Evolutionary conservation across 2,113 vertebrate genomes (phyloP).

Genomic region (Scomber scombrus): DNA sequence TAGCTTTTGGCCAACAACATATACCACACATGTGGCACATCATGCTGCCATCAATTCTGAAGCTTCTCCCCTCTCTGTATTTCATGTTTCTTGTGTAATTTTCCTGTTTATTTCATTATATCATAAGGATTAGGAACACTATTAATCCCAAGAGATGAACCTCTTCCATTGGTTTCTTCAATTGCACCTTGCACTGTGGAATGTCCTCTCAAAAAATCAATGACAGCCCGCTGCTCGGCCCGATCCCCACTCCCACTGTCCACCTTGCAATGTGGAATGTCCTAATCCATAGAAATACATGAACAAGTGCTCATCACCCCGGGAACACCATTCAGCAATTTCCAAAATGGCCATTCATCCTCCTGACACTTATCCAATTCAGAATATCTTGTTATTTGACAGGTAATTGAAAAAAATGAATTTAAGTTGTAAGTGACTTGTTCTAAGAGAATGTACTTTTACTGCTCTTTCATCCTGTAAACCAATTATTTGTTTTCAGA

Average conservation of each 20-base stretch:
- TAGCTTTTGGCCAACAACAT: conserved; percentile 27
- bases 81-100: conserved; percentile 4
- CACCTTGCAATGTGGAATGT: conserved; percentile 80
- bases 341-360: conserved; percentile 30
- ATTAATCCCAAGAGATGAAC: conserved; percentile 41
- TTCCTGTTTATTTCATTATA: conserved; percentile 17
- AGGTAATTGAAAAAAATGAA: conserved; percentile 4
- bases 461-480: conserved; percentile 24
- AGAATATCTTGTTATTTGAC: conserved; percentile 16
- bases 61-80: not conserved
- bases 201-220: conserved; percentile 72
- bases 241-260: conserved; percentile 60
- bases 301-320: conserved; percentile 46
- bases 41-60: conserved; percentile 53
- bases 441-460: not conserved
- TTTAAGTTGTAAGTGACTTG: not conserved
- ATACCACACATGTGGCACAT: conserved; percentile 62
- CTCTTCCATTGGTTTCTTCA: conserved; percentile 38
- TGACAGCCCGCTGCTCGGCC: conserved; percentile 39
- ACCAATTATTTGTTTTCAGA: conserved; percentile 42
- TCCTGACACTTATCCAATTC: conserved; percentile 2
- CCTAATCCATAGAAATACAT: conserved; percentile 60
- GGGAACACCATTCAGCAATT: conserved; percentile 55
- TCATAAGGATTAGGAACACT: conserved; percentile 23
- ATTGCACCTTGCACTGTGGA: conserved; percentile 81